Percentiles rank a stretch among this genome's conserved stretches.
These are phyloP conservation scores for Zaprionus ornatus DNA, from an alignment of 1,140 invertebrate genomes.

Conservation along the genomic window DNA sequence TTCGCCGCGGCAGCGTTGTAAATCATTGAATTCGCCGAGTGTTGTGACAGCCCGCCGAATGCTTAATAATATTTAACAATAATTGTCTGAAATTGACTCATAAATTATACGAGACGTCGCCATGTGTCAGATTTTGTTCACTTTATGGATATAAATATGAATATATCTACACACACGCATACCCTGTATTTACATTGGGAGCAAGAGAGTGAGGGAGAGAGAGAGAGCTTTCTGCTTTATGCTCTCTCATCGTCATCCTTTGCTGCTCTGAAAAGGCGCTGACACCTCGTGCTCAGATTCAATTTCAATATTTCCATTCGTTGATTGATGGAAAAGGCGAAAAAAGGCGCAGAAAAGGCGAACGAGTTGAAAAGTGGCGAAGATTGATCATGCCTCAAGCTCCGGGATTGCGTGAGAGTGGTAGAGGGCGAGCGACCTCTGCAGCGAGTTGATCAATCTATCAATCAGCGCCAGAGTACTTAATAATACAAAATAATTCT, in stretches of 20 bases:
- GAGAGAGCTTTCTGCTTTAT: slow-evolving; percentile 32
- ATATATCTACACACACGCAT: background rate
- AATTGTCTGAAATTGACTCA: slow-evolving; percentile 83
- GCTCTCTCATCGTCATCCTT: slow-evolving; percentile 21
- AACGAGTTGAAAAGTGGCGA: slow-evolving; percentile 36
- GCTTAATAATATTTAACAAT: slow-evolving; percentile 83
- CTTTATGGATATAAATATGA: slow-evolving; percentile 56
- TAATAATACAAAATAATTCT: slow-evolving; percentile 22
- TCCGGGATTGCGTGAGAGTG: background rate
- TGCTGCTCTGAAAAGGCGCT: slow-evolving; percentile 57
- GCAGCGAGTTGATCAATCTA: slow-evolving; percentile 25
- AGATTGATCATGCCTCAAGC: slow-evolving; percentile 56
- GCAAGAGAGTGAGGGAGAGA: slow-evolving; percentile 33
- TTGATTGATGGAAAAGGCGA: slow-evolving; percentile 56
- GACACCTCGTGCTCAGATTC: slow-evolving; percentile 66
- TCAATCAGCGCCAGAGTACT: slow-evolving; percentile 24
- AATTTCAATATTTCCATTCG: slow-evolving; percentile 61
- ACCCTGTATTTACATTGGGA: slow-evolving; percentile 40
- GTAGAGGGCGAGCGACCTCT: background rate
- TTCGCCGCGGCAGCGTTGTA: slow-evolving; percentile 49
- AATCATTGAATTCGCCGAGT: slow-evolving; percentile 69
- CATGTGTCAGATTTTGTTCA: slow-evolving; percentile 62
- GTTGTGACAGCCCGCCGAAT: slow-evolving; percentile 80
- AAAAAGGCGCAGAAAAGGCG: slow-evolving; percentile 24
- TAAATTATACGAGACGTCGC: slow-evolving; percentile 74